Conservation (phyloP, 2,113 vertebrate species). For the Zingel zingel region DNA sequence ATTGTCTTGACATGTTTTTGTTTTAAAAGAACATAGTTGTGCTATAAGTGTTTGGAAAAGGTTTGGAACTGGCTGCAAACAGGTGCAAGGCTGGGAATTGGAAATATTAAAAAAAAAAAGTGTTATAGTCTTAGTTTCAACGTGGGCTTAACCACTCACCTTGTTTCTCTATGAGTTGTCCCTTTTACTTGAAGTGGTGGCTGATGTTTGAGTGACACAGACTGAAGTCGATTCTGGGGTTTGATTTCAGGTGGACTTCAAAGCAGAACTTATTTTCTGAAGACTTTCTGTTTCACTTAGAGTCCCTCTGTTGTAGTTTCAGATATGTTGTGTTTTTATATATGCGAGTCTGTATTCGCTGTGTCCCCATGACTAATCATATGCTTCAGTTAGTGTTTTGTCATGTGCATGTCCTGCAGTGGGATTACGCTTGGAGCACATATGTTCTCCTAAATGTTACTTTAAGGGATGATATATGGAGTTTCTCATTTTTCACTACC, state of each 20-base stretch:
- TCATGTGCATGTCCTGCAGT: background rate
- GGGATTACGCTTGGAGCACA: background rate
- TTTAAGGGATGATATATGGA: background rate
- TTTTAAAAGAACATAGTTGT: conserved; percentile 38
- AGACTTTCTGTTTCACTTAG: background rate
- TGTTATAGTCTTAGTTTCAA: conserved; percentile 25
- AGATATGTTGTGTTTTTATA: conserved; percentile 11
- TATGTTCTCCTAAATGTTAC: background rate
- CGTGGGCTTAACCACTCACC: conserved; percentile 39
- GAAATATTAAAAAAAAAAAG: conserved; percentile 25
- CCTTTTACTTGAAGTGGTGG: conserved; percentile 69
- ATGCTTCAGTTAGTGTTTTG: conserved; percentile 35
- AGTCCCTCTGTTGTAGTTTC: conserved; percentile 9
- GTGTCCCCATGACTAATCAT: conserved; percentile 26
- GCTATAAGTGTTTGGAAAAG: background rate
- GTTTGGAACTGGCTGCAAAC: conserved; percentile 15
- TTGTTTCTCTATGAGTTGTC: conserved; percentile 31
- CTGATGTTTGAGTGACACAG: conserved; percentile 31
- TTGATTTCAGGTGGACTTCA: background rate
- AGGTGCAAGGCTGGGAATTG: conserved; percentile 16
- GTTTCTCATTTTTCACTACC: background rate
- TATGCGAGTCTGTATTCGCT: background rate
- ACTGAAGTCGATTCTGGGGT: background rate
- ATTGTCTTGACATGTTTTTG: conserved; percentile 28
- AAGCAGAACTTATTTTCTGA: background rate